Evolutionary conservation across 2,113 vertebrate species (phyloP).

Genomic region (Corythornis madagascariensis): DNA sequence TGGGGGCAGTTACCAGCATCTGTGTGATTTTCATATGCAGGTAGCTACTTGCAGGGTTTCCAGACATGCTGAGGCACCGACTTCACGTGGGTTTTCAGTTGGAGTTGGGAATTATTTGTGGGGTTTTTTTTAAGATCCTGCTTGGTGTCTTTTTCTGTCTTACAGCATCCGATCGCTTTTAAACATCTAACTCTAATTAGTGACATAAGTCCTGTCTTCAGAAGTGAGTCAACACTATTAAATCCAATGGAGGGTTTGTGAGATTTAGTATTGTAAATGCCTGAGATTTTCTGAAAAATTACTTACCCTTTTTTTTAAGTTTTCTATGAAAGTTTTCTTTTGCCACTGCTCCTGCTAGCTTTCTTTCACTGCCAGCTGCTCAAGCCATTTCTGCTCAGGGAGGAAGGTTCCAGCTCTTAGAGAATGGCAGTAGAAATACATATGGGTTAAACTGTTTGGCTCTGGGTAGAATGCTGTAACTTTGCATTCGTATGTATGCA

Average conservation of each 20-base stretch:
- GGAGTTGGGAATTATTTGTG: background rate
- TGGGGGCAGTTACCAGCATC: background rate
- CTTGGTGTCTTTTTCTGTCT: background rate
- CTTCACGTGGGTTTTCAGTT: background rate
- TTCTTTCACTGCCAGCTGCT: background rate
- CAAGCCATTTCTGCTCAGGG: background rate
- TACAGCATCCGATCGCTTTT: background rate
- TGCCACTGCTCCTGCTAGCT: background rate
- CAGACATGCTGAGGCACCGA: background rate
- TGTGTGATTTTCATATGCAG: background rate
- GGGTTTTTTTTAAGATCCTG: background rate
- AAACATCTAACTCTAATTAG: background rate
- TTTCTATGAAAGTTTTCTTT: background rate
- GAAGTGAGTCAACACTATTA: background rate
- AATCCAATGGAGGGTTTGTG: background rate
- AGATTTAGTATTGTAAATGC: background rate
- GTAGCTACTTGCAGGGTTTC: background rate
- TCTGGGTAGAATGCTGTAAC: background rate
- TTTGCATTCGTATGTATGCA: background rate
- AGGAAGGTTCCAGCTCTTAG: background rate
- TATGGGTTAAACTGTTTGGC: background rate
- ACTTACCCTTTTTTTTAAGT: background rate
- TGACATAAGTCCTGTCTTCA: background rate
- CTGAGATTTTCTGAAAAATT: background rate
- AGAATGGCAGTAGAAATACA: background rate